Evolutionary conservation across 2,797 vertebrate genomes (phyloP), one percentile per base, ranked within the genome.

Genomic region (Pelodytes ibericus): DNA sequence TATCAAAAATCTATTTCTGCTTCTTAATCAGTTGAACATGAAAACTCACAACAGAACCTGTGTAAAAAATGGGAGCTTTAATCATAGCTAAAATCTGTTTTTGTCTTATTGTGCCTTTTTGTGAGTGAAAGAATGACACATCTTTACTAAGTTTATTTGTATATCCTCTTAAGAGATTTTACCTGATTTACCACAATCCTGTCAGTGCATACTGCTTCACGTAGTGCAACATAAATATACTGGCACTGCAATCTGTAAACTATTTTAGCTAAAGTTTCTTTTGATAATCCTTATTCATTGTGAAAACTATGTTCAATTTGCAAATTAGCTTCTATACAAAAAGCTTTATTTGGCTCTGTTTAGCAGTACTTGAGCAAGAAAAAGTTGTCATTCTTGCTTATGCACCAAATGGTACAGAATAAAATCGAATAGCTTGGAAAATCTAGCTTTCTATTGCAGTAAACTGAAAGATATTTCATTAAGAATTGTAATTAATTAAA

Each of bases 1-100:
- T 80, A 81, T 24, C 16, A 71, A 53, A 65, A 36, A 75, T 87
- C 83, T 80, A 57, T 84, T 79, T 82, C 69, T 80, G 29, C 64
- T 58, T 59, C 20, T 70, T 66, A 76, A 63, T 76, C 59, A 70
- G 58, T 70, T 70, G 56, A 57, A 68, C 18, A 11, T 61, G 25
- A 68, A 47, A 56, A 9, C 29, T 75, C 29, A 22, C 24, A 56
- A 41, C 47, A 44, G 41, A 61, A 39, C 4, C 13, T 58, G 47
- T 41, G 39, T 66, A 67, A 69, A 44, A 24, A 63, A 7, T 39
- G 8, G 61, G 49, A 53, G 22, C 22, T 53, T 53, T 53, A 44
- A 44, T 44, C 41, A 44, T 16, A 44, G 41, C 18, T 44, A 15
- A 60, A 75, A 68, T 68, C 56, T 75, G 58, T 53, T n/a, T 75